Evolutionary conservation across 2,113 vertebrate genomes (phyloP), one percentile per base, ranked within the genome.

Genomic region (Psophia crepitans): DNA sequence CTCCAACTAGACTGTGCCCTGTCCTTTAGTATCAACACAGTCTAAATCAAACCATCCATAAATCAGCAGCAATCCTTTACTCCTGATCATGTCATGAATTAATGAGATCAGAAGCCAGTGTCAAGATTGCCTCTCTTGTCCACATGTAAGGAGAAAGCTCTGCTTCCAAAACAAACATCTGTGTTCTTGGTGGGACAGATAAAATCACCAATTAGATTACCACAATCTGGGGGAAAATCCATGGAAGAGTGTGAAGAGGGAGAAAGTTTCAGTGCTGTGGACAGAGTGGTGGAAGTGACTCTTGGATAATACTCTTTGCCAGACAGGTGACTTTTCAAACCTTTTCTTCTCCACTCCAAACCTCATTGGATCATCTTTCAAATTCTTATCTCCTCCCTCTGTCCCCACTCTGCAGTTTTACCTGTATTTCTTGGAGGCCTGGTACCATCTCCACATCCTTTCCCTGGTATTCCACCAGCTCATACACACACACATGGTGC

Each of bases 391-490:
- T 66, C 2, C 37, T 54, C 33, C 12, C 6, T 46, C 26, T 3
- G 0, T 6, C 2, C 1, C 14, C 5, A 0, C 3, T 61, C 13
- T 56, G 18, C 12, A 63, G 1, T 57, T 77, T 12, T 43, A 35
- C 4, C 1, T 30, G 2, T 20, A 19, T 17, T 75, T 94, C 53
- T 57, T 5, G 0, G n/a, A 64, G 20, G 27, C 1, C 21, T 84
- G n/a, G 7, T 3, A 27, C 23, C 12, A 43, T 27, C 17, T 71
- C 33, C 10, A 46, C 1, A 1, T 53, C 23, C n/a, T 43, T 70
- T 20, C 28, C 12, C 43, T 66, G 32, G 3, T 64, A 44, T 77
- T 64, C 24, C 41, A 53, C 17, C 11, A 79, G 48, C 11, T 64
- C 41, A 46, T 32, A 60, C 12, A 24, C 6, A 51, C 22, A 30